phyloP scores from a whole-genome alignment of 2,888 invertebrate genomes.

The Rhogogaster chlorosoma region DNA sequence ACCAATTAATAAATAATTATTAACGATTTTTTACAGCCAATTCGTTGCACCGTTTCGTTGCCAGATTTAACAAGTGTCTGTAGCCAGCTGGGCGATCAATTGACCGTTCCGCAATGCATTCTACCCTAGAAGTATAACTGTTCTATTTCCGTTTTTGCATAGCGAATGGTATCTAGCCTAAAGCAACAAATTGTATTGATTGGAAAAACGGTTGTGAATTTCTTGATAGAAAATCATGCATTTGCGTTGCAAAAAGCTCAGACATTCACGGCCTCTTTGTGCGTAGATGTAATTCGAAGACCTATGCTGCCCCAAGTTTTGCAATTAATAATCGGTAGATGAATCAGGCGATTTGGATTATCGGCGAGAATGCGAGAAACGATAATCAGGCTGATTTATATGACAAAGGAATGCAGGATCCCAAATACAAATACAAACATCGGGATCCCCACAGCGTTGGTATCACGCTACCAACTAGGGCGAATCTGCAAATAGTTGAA shows the following conservation, averaged over 20 bases:
- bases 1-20: background rate
- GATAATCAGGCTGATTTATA: conserved; percentile 15
- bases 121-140: background rate
- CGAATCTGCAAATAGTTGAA: conserved; percentile 8
- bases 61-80: background rate
- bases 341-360: background rate
- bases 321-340: background rate
- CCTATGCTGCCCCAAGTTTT: background rate
- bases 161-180: background rate
- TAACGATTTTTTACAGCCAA: background rate
- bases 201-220: background rate
- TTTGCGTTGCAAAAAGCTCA: background rate
- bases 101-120: background rate
- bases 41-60: background rate
- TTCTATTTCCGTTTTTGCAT: background rate
- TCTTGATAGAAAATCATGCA: background rate
- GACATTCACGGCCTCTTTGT: background rate
- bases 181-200: background rate
- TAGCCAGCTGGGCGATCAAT: conserved; percentile 4
- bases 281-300: background rate
- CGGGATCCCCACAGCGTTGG: background rate
- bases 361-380: conserved; percentile 14
- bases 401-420: background rate
- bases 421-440: conserved; percentile 17
- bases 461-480: background rate